phyloP scores from a whole-genome alignment of 2,797 vertebrate species.

The Coranthus polyacanthus region DNA sequence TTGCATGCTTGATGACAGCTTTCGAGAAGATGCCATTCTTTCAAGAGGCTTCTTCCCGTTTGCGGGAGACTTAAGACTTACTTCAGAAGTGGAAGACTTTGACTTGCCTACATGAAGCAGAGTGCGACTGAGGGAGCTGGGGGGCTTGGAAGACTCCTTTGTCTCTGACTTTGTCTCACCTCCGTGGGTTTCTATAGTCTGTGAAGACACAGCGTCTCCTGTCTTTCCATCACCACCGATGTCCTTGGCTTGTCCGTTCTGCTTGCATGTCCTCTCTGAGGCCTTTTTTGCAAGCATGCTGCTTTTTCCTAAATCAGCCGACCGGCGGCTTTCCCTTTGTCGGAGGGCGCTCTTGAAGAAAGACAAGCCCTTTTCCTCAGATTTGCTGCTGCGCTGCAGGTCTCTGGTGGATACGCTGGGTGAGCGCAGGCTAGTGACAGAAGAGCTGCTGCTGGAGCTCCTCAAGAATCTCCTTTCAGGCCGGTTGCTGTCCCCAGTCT shows the following conservation, averaged over 20 bases:
- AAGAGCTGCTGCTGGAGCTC: slow-evolving; percentile 91
- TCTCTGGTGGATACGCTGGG: slow-evolving; percentile 84
- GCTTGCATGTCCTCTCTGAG: slow-evolving; percentile 84
- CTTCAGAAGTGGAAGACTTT: slow-evolving; percentile 92
- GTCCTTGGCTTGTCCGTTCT: slow-evolving; percentile 82
- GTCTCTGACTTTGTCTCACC: slow-evolving; percentile 75
- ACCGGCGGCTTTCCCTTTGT: slow-evolving; percentile 94
- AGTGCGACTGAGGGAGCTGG: slow-evolving; percentile 89
- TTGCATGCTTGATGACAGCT: slow-evolving; percentile 92
- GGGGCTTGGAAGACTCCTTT: slow-evolving; percentile 85
- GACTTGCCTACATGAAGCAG: slow-evolving; percentile 91
- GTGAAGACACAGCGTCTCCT: slow-evolving; percentile 57
- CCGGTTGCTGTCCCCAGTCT: slow-evolving; percentile 72
- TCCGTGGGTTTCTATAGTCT: slow-evolving; percentile 71
- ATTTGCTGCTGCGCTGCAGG: slow-evolving; percentile 91
- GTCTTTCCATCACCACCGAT: slow-evolving; percentile 63
- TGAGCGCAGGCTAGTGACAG: slow-evolving; percentile 94
- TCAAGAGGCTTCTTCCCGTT: slow-evolving; percentile 89
- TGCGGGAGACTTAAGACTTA: slow-evolving; percentile 84
- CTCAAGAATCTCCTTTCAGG: slow-evolving; percentile 86
- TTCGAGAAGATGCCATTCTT: slow-evolving; percentile 87
- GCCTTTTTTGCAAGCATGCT: slow-evolving; percentile 89
- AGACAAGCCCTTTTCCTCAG: slow-evolving; percentile 95
- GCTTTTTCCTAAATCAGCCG: slow-evolving; percentile 94
- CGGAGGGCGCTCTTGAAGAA: slow-evolving; percentile 96